phyloP scores from a whole-genome alignment of 2,113 vertebrate species.

The Pipra filicauda region DNA sequence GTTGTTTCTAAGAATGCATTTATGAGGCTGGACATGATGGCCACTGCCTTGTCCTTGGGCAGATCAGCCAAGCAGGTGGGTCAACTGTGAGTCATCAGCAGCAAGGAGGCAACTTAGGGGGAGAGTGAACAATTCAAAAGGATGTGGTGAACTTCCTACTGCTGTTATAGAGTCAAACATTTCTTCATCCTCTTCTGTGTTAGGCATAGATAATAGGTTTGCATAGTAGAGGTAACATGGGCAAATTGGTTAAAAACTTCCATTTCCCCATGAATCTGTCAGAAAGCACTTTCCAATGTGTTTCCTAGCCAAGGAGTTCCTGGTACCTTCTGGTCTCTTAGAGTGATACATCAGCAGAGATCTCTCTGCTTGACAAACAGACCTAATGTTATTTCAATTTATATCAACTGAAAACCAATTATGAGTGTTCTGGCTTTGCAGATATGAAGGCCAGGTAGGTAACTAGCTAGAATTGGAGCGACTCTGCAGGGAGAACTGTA shows the following conservation, averaged over 20 bases:
- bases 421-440: not conserved
- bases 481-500: not conserved
- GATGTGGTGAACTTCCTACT: not conserved
- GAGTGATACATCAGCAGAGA: not conserved
- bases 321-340: not conserved
- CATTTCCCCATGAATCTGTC: not conserved
- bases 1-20: fast-evolving
- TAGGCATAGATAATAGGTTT: not conserved
- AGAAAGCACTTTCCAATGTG: not conserved
- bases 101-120: not conserved
- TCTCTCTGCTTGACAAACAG: not conserved
- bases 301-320: not conserved
- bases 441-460: not conserved
- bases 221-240: not conserved
- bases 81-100: not conserved
- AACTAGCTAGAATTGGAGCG: not conserved
- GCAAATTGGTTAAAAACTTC: not conserved
- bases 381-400: not conserved
- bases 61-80: not conserved
- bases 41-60: not conserved
- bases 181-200: not conserved
- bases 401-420: not conserved
- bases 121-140: not conserved
- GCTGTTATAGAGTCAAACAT: not conserved
- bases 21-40: not conserved